These are phyloP conservation scores for Drosophila trichaetosa DNA, from an alignment of 2,888 invertebrate species.

Conservation along the genomic window DNA sequence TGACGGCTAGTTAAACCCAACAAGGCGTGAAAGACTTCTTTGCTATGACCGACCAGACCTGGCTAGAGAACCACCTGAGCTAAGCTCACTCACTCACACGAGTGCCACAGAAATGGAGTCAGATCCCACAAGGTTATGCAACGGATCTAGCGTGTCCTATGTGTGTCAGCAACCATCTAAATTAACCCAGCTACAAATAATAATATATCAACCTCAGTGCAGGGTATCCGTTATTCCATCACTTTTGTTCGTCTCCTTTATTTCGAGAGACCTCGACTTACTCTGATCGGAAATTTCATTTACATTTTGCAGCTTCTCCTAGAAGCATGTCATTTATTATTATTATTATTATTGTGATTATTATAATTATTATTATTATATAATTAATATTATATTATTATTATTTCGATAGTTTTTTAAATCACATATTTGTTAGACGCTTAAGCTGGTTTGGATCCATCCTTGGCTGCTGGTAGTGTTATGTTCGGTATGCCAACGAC, in stretches of 20 bases:
- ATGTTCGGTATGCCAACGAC: not conserved
- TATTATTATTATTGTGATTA: not conserved
- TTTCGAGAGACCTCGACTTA: not conserved
- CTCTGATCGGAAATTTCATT: too few species aligned
- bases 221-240: not conserved
- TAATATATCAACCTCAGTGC: not conserved
- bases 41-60: not conserved
- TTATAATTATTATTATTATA: too few species aligned
- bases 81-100: too few species aligned
- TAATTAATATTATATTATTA: too few species aligned
- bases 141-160: not conserved
- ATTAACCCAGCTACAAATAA: not conserved
- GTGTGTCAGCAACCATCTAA: not conserved
- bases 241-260: not conserved
- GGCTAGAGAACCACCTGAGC: too few species aligned
- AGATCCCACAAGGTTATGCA: not conserved
- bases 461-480: too few species aligned
- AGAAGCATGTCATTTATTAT: not conserved
- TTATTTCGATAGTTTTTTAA: accelerated
- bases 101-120: not conserved
- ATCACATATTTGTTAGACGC: too few species aligned
- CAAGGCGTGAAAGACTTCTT: not conserved
- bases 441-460: too few species aligned
- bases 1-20: not conserved
- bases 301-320: not conserved